A percentile compares a stretch with the other conserved stretches of the same genome.
phyloP scores from a whole-genome alignment of 2,113 vertebrate species.

The Athene cunicularia region DNA sequence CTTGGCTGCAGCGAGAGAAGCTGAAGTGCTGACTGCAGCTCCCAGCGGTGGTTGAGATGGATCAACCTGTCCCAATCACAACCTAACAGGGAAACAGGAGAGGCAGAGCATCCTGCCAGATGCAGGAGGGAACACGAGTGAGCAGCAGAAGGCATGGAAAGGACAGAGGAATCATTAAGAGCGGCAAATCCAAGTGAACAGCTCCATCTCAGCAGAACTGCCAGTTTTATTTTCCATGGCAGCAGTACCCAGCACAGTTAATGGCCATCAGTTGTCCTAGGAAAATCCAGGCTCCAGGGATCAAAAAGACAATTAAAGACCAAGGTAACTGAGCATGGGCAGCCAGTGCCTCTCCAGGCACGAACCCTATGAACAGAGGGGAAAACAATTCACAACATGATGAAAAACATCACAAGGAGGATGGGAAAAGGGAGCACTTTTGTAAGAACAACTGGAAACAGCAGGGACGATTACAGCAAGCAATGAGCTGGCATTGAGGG shows the following conservation, averaged over 20 bases:
- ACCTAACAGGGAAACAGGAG: neutral
- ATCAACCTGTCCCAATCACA: neutral
- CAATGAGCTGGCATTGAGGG: neutral
- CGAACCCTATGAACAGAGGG: neutral
- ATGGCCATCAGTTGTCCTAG: neutral
- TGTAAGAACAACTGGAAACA: neutral
- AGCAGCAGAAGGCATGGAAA: neutral
- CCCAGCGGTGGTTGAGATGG: neutral
- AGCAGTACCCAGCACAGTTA: neutral
- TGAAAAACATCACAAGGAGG: neutral
- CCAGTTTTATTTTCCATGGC: fast-evolving
- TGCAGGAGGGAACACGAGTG: neutral
- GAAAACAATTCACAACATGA: neutral
- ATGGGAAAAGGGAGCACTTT: neutral
- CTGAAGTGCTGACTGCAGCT: neutral
- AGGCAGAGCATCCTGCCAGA: neutral
- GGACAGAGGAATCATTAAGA: neutral
- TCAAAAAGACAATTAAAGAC: neutral
- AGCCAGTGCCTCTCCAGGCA: neutral
- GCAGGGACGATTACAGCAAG: neutral
- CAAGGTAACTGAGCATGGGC: neutral
- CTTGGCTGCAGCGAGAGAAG: neutral
- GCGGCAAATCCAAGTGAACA: neutral
- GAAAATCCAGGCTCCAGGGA: neutral
- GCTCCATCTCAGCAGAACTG: neutral